These are phyloP conservation scores for Chrysomela aeneicollis DNA, from an alignment of 2,888 invertebrate species.

Conservation along the genomic window DNA sequence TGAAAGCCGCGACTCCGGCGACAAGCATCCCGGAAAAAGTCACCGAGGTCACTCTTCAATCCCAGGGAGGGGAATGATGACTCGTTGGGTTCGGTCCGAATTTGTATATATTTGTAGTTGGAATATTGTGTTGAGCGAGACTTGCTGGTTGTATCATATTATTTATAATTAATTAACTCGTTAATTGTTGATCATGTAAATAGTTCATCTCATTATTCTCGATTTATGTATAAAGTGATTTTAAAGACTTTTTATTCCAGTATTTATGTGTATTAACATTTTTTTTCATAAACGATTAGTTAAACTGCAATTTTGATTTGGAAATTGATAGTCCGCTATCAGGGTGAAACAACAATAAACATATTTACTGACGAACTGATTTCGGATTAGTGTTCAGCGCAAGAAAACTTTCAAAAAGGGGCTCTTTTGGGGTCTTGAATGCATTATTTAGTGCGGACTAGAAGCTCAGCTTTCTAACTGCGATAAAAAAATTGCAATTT, in stretches of 20 bases:
- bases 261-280: conserved; percentile 41
- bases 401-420: no score
- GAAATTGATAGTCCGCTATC: background rate
- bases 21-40: conserved; percentile 36
- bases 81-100: no score
- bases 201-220: conserved; percentile 3
- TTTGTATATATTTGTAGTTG: no score
- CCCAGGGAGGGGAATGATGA: conserved; percentile 32
- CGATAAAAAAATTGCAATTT: no score
- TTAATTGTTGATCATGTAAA: conserved; percentile 24
- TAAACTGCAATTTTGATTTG: background rate
- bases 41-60: conserved; percentile 33
- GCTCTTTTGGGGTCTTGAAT: no score
- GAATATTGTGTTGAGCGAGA: no score
- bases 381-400: no score
- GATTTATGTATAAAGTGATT: conserved; percentile 30
- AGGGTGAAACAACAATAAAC: background rate
- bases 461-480: no score
- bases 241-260: conserved; percentile 43
- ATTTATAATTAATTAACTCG: conserved; percentile 20
- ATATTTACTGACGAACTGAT: background rate
- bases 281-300: conserved; percentile 24
- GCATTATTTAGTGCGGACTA: no score
- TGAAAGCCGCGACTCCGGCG: conserved; percentile 42
- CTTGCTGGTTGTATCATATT: conserved; percentile 31